Evolutionary conservation across 2,797 vertebrate genomes (phyloP).

Genomic region (Natrix natrix): DNA sequence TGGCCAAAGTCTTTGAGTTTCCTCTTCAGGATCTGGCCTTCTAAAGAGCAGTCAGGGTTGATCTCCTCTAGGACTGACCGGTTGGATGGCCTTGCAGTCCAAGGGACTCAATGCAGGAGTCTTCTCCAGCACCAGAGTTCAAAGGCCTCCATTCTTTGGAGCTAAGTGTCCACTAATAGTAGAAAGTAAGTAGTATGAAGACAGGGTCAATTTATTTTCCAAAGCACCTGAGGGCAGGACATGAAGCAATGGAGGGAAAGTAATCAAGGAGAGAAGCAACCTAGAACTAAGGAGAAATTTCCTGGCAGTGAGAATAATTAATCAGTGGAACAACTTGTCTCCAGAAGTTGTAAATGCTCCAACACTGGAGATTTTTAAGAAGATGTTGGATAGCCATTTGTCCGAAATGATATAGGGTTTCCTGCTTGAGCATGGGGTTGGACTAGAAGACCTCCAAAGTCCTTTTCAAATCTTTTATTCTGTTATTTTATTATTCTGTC

Average conservation of each 20-base stretch:
- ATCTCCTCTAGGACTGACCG: too few relatives aligned
- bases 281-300: background rate
- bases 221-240: background rate
- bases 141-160: too few relatives aligned
- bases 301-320: background rate
- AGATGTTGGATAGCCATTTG: background rate
- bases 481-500: background rate
- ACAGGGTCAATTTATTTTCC: background rate
- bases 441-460: background rate
- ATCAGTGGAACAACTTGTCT: background rate
- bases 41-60: too few relatives aligned
- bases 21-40: too few relatives aligned
- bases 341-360: background rate
- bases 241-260: background rate
- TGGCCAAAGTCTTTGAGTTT: too few relatives aligned
- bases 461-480: too few relatives aligned
- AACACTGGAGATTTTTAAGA: background rate
- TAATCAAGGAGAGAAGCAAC: background rate
- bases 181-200: background rate
- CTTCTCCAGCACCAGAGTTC: too few relatives aligned
- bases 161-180: background rate
- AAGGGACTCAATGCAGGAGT: too few relatives aligned
- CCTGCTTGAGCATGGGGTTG: background rate
- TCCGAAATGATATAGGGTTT: fast-evolving
- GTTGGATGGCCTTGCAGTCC: too few relatives aligned